Conservation (phyloP, 2,113 vertebrate genomes). For the Microcebus jonahi region DNA sequence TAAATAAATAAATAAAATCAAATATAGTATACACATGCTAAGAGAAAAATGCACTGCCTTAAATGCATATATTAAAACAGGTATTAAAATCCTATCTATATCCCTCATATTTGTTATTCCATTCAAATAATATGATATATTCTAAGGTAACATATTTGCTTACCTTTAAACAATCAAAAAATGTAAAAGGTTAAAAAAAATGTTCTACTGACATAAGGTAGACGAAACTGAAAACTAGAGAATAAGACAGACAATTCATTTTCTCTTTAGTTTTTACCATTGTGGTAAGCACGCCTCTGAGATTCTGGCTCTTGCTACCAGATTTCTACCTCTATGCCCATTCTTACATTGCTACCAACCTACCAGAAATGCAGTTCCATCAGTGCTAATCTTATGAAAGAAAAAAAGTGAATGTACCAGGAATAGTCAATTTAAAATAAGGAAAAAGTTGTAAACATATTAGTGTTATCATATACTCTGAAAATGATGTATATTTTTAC, state of each 20-base stretch:
- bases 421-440: conserved; percentile 25
- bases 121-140: conserved; percentile 10
- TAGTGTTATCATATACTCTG: not conserved
- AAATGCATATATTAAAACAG: not conserved
- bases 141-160: not conserved
- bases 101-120: not conserved
- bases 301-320: not conserved
- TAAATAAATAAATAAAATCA: not conserved
- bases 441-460: not conserved
- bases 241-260: not conserved
- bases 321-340: not conserved
- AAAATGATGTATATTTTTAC: not conserved
- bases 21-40: not conserved
- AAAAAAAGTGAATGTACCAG: not conserved
- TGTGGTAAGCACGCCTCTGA: not conserved
- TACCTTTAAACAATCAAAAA: conserved; percentile 36
- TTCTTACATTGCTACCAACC: not conserved
- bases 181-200: conserved; percentile 43
- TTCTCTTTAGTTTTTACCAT: not conserved
- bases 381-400: not conserved
- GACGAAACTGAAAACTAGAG: not conserved
- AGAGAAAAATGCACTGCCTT: not conserved
- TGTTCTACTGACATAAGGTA: not conserved
- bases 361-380: not conserved
- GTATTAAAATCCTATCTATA: not conserved